A percentile compares a stretch with the other conserved stretches of the same genome.
These are phyloP conservation scores for Pipistrellus nathusii DNA, from an alignment of 2,797 vertebrate species.

Conservation along the genomic window DNA sequence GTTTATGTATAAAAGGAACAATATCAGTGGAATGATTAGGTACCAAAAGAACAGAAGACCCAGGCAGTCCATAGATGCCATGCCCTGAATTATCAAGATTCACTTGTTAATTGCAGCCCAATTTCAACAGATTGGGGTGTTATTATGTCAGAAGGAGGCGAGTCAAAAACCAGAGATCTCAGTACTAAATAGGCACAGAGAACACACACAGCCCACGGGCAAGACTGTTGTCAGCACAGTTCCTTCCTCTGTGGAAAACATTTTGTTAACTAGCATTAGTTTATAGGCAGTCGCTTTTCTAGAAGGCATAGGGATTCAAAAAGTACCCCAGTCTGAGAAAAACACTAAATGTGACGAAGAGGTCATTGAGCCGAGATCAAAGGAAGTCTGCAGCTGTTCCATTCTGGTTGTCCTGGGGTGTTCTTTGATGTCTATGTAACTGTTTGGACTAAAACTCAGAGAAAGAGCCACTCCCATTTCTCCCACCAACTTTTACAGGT, in stretches of 20 bases:
- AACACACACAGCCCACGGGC: not conserved
- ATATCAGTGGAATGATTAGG: conserved; percentile 50
- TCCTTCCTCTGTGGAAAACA: not conserved
- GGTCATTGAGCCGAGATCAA: conserved; percentile 76
- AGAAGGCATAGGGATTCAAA: conserved; percentile 41
- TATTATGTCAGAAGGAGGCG: not conserved
- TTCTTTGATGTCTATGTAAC: conserved; percentile 81
- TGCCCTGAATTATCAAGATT: not conserved
- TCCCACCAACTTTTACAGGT: conserved; percentile 10
- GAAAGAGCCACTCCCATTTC: conserved; percentile 64
- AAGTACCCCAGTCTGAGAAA: conserved; percentile 34
- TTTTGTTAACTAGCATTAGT: not conserved
- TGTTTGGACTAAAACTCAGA: conserved; percentile 74
- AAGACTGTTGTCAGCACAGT: not conserved
- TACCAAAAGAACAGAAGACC: conserved; percentile 52
- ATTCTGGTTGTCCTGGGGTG: conserved; percentile 26
- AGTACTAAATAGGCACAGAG: not conserved
- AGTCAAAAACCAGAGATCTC: not conserved
- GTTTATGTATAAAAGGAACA: conserved; percentile 28
- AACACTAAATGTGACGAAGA: conserved; percentile 58
- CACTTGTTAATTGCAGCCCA: conserved; percentile 11
- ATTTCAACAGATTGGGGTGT: not conserved
- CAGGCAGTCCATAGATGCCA: not conserved
- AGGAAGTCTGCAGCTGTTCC: conserved; percentile 75
- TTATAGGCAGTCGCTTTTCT: not conserved